Conservation (phyloP, 2,888 invertebrate genomes). For the Netelia inedita region DNA sequence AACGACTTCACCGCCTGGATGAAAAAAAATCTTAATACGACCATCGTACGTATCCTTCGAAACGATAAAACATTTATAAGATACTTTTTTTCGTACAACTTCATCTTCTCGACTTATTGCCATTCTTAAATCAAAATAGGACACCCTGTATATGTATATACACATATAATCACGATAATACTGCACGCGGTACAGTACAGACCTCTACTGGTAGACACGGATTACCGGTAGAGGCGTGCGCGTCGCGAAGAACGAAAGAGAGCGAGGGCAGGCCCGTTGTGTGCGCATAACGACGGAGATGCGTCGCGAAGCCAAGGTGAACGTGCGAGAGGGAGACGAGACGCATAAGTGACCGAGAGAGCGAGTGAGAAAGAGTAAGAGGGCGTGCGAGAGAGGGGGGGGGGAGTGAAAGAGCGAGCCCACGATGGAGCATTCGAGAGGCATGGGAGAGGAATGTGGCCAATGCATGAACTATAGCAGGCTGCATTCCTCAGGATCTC, state of each 20-base stretch:
- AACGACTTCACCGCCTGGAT: no score
- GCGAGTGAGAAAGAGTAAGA: not conserved
- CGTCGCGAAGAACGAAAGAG: not conserved
- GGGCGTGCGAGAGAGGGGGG: slow-evolving; percentile 7
- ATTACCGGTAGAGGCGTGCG: not conserved
- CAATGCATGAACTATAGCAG: slow-evolving; percentile 84
- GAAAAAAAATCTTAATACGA: no score
- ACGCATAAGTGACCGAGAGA: not conserved
- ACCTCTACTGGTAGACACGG: not conserved
- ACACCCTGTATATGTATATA: no score
- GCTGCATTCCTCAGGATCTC: slow-evolving; percentile 78
- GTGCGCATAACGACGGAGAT: slow-evolving; percentile 36
- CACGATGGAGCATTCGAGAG: slow-evolving; percentile 76
- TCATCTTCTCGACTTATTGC: no score
- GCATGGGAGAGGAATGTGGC: slow-evolving; percentile 85
- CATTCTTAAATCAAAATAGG: no score
- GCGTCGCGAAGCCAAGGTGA: slow-evolving; percentile 52
- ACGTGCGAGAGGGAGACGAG: slow-evolving; percentile 35
- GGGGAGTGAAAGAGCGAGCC: slow-evolving; percentile 23
- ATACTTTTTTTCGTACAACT: no score
- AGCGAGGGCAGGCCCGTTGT: not conserved
- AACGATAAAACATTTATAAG: no score
- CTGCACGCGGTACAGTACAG: not conserved
- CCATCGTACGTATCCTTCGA: no score
- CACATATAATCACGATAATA: no score